phyloP scores from a whole-genome alignment of 2,888 invertebrate genomes.

The Ophion ellenae region DNA sequence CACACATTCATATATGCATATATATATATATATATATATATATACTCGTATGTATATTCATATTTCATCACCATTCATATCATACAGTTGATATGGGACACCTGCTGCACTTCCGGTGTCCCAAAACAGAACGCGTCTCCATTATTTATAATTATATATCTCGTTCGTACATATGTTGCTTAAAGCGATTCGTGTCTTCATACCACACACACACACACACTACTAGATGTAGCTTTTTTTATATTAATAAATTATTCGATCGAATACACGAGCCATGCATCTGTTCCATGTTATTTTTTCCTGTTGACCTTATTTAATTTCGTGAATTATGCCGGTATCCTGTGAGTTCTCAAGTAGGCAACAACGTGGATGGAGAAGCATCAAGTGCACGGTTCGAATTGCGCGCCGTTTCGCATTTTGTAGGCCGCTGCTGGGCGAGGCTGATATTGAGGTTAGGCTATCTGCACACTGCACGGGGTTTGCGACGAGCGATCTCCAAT shows the following conservation, averaged over 20 bases:
- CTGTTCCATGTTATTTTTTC: background rate
- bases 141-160: slow-evolving; percentile 56
- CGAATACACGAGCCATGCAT: background rate
- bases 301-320: background rate
- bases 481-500: too few relatives aligned
- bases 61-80: slow-evolving; percentile 32
- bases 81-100: background rate
- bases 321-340: background rate
- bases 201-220: background rate
- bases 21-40: too few relatives aligned
- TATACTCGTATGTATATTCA: background rate
- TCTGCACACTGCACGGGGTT: too few relatives aligned
- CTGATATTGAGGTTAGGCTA: too few relatives aligned
- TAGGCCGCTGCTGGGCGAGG: too few relatives aligned
- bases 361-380: too few relatives aligned
- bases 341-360: background rate
- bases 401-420: too few relatives aligned
- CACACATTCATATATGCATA: too few relatives aligned
- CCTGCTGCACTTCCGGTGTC: slow-evolving; percentile 11
- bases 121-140: slow-evolving; percentile 6
- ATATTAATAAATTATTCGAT: slow-evolving; percentile 63
- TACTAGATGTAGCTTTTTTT: slow-evolving; percentile 54
- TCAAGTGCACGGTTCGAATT: too few relatives aligned
- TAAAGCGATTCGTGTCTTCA: slow-evolving; percentile 29
- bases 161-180: slow-evolving; percentile 20